Evolutionary conservation across 2,888 invertebrate species (phyloP).

Genomic region (Crossocerus cetratus): DNA sequence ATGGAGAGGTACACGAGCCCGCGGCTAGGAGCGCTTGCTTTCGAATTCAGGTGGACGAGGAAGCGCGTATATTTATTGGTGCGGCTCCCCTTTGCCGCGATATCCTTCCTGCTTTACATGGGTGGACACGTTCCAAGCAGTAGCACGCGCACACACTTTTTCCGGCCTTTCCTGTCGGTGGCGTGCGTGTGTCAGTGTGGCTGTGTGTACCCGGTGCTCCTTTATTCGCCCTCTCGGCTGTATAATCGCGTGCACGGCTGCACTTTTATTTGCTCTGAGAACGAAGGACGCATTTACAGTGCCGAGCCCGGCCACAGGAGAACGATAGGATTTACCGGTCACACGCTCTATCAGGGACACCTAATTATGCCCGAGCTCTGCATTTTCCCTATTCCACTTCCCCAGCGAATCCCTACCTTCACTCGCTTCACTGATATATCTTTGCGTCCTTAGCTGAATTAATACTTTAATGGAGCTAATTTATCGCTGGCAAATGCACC

Average conservation of each 20-base stretch:
- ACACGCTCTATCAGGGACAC: slow-evolving; percentile 55
- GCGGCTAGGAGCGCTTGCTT: slow-evolving; percentile 13
- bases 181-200: neutral
- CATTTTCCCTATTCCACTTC: slow-evolving; percentile 15
- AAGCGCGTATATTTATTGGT: slow-evolving; percentile 3
- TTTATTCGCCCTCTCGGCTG: slow-evolving; percentile 14
- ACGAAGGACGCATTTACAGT: slow-evolving; percentile 28
- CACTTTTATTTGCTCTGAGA: slow-evolving; percentile 55
- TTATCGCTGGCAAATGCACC: slow-evolving; percentile 8
- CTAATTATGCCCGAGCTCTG: slow-evolving; percentile 59
- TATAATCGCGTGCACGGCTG: slow-evolving; percentile 36
- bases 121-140: slow-evolving; percentile 17
- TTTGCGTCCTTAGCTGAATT: slow-evolving; percentile 7
- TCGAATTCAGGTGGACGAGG: slow-evolving; percentile 13
- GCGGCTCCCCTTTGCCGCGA: neutral
- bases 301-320: slow-evolving; percentile 8
- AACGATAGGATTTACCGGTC: slow-evolving; percentile 29
- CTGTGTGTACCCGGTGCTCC: too few relatives aligned
- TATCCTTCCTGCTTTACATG: slow-evolving; percentile 18
- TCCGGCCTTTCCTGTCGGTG: slow-evolving; percentile 13
- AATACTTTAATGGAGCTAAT: slow-evolving; percentile 8
- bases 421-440: slow-evolving; percentile 5
- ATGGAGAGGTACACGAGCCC: neutral
- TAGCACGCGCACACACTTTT: slow-evolving; percentile 7
- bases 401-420: slow-evolving; percentile 25